A percentile compares a stretch with the other conserved stretches of the same genome.
phyloP scores from a whole-genome alignment of 2,113 vertebrate species.

The Pygoscelis adeliae region DNA sequence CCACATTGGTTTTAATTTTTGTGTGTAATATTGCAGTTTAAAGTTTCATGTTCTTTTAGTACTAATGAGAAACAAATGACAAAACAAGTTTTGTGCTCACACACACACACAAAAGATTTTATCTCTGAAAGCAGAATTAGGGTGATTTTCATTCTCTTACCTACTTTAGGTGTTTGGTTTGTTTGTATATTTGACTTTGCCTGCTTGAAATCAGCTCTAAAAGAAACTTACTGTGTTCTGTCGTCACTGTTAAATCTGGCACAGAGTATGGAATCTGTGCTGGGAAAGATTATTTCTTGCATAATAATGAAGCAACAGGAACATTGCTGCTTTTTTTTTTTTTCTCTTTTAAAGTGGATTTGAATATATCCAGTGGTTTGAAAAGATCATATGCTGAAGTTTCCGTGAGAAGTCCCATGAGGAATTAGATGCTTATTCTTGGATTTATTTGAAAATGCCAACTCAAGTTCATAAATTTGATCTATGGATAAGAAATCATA shows the following conservation, averaged over 20 bases:
- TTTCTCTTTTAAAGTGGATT: conserved; percentile 12
- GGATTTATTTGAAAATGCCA: not conserved
- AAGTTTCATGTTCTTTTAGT: not conserved
- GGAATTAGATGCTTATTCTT: not conserved
- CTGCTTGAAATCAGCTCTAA: not conserved
- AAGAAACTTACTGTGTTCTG: not conserved
- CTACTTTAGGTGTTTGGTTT: not conserved
- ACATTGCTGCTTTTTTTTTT: not conserved
- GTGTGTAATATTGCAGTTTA: not conserved
- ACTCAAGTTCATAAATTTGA: not conserved
- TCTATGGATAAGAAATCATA: not conserved
- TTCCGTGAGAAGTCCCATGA: not conserved
- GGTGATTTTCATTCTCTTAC: not conserved
- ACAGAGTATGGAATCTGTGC: not conserved
- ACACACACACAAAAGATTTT: not conserved
- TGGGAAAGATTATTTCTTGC: conserved; percentile 11
- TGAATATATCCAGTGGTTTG: conserved; percentile 21
- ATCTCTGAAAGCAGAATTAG: not conserved
- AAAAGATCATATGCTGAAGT: conserved; percentile 5
- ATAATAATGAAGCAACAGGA: conserved; percentile 26
- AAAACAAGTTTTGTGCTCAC: not conserved
- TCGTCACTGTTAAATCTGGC: not conserved
- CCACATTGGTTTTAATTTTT: not conserved
- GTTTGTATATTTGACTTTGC: not conserved
- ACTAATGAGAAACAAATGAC: not conserved